Base-by-base conservation (phyloP, 2,888 invertebrate genomes). In the Frankliniella fusca region DNA sequence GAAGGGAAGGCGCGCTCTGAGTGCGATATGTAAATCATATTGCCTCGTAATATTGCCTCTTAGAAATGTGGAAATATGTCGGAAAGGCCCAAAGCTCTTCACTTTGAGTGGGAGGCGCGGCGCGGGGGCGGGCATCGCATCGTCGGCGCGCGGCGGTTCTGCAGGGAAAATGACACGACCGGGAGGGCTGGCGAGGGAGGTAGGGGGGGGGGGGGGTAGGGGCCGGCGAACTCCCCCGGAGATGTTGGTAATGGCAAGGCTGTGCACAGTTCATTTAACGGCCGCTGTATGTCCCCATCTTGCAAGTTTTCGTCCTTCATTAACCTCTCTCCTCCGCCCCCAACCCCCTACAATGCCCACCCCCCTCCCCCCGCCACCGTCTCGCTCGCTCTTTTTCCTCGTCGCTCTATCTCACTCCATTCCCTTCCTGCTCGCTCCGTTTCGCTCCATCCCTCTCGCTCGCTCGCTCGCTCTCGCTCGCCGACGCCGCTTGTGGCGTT, bases 301-400 rank as follows among this genome's bases (percentile, higher is more conserved):
- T 76, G 70, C 70, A 76, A 76, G 70, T 76, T 76, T 76, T 76
- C 70, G 70, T 76, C 70, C 70, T 76, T 76, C 70, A 76, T 76
- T 76, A 76, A 76, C 70, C 70, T 27, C 61, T 27, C 23, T 23
- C 23, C 61, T 18, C n/a, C 61, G 1, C 61, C 18, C 61, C n/a
- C 61, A 2, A 38, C 38, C 38, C 38, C n/a, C n/a, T n/a, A n/a
- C n/a, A n/a, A n/a, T n/a, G n/a, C 61, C n/a, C 61, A 2, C 2
- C 38, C 38, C 38, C 5, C 61, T 15, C 61, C n/a, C 61, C 5
- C 15, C 38, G 38, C n/a, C 61, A 18, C 61, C n/a, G 61, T 61
- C 54, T 7, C 54, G 61, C 61, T 15, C 15, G 61, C 18, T 0
- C 38, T 38, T 38, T 38, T 38, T 38, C 38, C 38, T 38, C 38